phyloP scores from a whole-genome alignment of 2,888 invertebrate genomes.

The Noctua fimbriata region DNA sequence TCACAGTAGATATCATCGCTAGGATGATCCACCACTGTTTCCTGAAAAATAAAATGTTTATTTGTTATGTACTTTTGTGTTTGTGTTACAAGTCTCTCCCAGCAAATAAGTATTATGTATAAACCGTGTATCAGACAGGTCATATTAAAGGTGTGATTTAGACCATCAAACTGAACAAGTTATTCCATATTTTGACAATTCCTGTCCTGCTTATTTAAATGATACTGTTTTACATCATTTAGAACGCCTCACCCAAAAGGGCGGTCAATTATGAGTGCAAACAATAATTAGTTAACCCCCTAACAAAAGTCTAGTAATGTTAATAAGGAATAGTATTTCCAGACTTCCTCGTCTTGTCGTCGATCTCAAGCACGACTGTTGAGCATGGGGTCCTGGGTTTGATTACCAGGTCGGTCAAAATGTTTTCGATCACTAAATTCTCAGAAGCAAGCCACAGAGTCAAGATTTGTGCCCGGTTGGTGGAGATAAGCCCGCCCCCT shows the following conservation, averaged over 20 bases:
- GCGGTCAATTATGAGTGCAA: neutral
- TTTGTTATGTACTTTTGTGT: neutral
- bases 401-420: neutral
- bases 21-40: conserved; percentile 74
- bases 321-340: neutral
- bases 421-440: neutral
- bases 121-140: neutral
- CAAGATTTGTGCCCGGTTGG: too few relatives aligned
- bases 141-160: neutral
- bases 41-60: conserved; percentile 72
- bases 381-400: neutral
- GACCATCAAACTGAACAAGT: neutral
- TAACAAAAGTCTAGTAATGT: neutral
- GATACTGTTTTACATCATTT: neutral
- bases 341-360: neutral
- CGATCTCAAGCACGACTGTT: neutral
- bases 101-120: neutral
- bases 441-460: neutral
- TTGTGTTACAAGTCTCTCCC: neutral
- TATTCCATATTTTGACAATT: neutral
- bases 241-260: neutral
- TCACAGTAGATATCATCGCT: conserved; percentile 61
- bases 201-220: neutral
- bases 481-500: too few relatives aligned
- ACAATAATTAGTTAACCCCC: neutral